These are phyloP conservation scores for Tenebrosternarchus preto DNA, from an alignment of 2,113 vertebrate genomes.

Conservation along the genomic window DNA sequence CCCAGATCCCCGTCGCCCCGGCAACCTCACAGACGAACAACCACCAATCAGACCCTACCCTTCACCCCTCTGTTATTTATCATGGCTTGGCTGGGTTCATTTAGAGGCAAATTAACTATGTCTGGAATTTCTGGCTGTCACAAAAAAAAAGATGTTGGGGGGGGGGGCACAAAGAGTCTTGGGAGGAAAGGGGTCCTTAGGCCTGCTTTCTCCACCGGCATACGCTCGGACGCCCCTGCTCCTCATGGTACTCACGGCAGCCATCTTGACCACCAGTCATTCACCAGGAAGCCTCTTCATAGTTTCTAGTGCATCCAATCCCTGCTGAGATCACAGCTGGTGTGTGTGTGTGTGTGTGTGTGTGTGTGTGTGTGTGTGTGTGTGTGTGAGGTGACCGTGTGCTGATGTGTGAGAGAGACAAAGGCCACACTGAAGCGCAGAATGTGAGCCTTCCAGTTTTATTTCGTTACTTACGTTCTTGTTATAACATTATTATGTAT, in stretches of 20 bases:
- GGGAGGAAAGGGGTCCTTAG: slow-evolving; percentile 45
- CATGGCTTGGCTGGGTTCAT: slow-evolving; percentile 80
- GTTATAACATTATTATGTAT: neutral
- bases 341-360: too few relatives aligned
- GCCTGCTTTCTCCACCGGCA: slow-evolving; percentile 47
- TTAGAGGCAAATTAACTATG: slow-evolving; percentile 81
- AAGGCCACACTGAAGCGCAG: neutral
- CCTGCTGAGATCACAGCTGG: slow-evolving; percentile 32
- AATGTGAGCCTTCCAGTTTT: neutral
- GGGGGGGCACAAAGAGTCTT: slow-evolving; percentile 59
- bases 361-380: too few relatives aligned
- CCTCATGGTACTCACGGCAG: slow-evolving; percentile 34
- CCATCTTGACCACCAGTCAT: neutral
- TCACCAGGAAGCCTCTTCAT: neutral
- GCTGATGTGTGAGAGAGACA: neutral
- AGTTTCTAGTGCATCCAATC: slow-evolving; percentile 18
- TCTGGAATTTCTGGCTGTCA: slow-evolving; percentile 77
- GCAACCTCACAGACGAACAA: slow-evolving; percentile 75
- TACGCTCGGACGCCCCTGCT: slow-evolving; percentile 46
- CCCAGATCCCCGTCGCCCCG: slow-evolving; percentile 67
- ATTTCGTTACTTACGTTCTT: neutral
- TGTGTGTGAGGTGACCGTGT: slow-evolving; percentile 1
- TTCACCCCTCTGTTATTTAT: slow-evolving; percentile 75
- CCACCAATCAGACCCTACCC: slow-evolving; percentile 69
- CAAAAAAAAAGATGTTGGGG: slow-evolving; percentile 48